These are phyloP conservation scores for Isoperla grammatica DNA, from an alignment of 2,888 invertebrate genomes.

Conservation along the genomic window DNA sequence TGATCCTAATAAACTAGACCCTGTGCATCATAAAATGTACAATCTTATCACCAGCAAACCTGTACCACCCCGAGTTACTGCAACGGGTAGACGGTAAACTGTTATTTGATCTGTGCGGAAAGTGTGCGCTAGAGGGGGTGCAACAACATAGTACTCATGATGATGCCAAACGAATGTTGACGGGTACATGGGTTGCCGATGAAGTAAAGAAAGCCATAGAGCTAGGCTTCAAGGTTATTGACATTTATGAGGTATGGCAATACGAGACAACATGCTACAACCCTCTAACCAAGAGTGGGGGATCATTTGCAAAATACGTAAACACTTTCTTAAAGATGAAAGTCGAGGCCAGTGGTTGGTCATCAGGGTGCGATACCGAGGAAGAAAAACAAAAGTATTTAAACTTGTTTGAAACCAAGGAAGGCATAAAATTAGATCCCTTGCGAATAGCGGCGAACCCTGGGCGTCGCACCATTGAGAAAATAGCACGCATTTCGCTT, in stretches of 20 bases:
- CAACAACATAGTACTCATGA: too few species aligned
- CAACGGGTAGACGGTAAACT: neutral
- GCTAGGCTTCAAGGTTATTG: neutral
- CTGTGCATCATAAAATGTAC: constrained; percentile 33
- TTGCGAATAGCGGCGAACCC: constrained; percentile 27
- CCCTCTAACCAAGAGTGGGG: constrained; percentile 25
- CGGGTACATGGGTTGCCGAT: constrained; percentile 39
- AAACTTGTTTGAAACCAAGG: constrained; percentile 22
- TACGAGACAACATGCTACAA: neutral
- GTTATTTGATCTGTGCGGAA: neutral
- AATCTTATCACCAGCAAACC: constrained; percentile 32
- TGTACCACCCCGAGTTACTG: too few species aligned
- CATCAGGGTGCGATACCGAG: constrained; percentile 30
- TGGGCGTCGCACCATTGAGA: constrained; percentile 29
- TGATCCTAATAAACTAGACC: constrained; percentile 5
- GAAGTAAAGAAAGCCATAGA: constrained; percentile 38
- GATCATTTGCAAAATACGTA: constrained; percentile 39
- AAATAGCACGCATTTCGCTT: constrained; percentile 33
- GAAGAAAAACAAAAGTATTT: constrained; percentile 25
- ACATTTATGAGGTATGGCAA: neutral
- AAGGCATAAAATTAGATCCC: constrained; percentile 25
- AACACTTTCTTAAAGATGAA: constrained; percentile 38
- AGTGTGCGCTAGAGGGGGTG: too few species aligned
- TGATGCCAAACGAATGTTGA: constrained; percentile 27
- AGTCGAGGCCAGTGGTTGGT: constrained; percentile 36